phyloP scores from a whole-genome alignment of 2,113 vertebrate species.

The Canis aureus region DNA sequence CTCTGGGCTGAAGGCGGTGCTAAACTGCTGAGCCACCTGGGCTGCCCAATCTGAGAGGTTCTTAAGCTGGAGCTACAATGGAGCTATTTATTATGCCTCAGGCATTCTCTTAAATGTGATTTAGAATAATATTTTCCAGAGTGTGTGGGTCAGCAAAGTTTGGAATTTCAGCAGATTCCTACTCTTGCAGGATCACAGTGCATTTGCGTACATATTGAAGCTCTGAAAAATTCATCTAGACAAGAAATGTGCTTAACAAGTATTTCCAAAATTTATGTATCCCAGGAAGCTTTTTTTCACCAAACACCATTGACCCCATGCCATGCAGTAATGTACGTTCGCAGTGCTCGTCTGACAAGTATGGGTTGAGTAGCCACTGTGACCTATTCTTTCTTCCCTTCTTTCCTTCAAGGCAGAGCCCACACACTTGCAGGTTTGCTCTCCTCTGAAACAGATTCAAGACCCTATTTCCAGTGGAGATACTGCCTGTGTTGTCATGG shows the following conservation, averaged over 20 bases:
- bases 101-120: neutral
- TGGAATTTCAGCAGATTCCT: neutral
- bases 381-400: neutral
- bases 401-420: neutral
- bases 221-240: neutral
- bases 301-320: rapidly evolving
- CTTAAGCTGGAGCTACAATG: neutral
- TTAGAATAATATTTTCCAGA: neutral
- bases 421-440: neutral
- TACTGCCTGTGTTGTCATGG: neutral
- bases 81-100: no score
- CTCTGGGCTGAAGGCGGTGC: no score
- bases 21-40: no score
- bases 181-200: neutral
- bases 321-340: rapidly evolving
- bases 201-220: neutral
- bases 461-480: neutral
- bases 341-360: neutral
- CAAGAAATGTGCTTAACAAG: neutral
- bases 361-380: neutral
- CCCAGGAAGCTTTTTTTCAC: neutral
- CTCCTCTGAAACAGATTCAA: neutral
- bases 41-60: neutral
- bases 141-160: neutral
- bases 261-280: neutral